phyloP scores from a whole-genome alignment of 2,888 invertebrate species.

The Acheta domesticus region DNA sequence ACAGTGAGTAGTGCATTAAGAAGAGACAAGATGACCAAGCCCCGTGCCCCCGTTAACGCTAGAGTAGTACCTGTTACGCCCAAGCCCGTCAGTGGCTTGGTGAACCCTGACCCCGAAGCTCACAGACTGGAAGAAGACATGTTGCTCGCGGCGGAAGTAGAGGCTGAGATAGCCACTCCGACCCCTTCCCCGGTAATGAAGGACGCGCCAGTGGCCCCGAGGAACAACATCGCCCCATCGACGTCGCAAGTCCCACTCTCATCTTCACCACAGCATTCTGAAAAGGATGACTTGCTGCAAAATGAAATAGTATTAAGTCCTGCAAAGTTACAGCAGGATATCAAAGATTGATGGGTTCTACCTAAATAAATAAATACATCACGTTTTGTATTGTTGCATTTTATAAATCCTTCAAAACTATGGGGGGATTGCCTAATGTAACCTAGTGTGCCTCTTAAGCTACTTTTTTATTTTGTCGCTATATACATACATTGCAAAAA shows the following conservation, averaged over 20 bases:
- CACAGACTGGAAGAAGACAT: slow-evolving; percentile 43
- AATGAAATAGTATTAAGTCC: slow-evolving; percentile 63
- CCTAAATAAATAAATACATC: not conserved
- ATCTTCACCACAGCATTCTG: slow-evolving; percentile 41
- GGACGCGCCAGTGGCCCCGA: not conserved
- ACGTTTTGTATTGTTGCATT: slow-evolving; percentile 12
- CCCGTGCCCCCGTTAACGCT: not conserved
- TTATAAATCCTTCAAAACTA: slow-evolving; percentile 19
- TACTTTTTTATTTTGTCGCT: slow-evolving; percentile 21
- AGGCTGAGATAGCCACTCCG: slow-evolving; percentile 36
- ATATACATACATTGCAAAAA: slow-evolving; percentile 20
- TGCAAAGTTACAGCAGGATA: slow-evolving; percentile 56
- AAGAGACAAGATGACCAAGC: slow-evolving; percentile 3
- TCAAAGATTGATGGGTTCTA: slow-evolving; percentile 26
- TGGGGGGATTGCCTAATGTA: slow-evolving; percentile 18
- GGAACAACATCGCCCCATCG: slow-evolving; percentile 36
- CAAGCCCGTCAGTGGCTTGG: slow-evolving; percentile 25
- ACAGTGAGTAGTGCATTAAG: not conserved
- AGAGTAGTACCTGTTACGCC: slow-evolving; percentile 46
- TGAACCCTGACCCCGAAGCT: slow-evolving; percentile 36
- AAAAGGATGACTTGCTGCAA: slow-evolving; percentile 50
- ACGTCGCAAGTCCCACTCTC: slow-evolving; percentile 39
- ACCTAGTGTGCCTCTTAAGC: slow-evolving; percentile 31
- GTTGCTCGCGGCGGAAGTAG: slow-evolving; percentile 44
- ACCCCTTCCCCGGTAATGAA: slow-evolving; percentile 11